phyloP scores from a whole-genome alignment of 2,113 vertebrate genomes.

The Microcebus ravelobensis region DNA sequence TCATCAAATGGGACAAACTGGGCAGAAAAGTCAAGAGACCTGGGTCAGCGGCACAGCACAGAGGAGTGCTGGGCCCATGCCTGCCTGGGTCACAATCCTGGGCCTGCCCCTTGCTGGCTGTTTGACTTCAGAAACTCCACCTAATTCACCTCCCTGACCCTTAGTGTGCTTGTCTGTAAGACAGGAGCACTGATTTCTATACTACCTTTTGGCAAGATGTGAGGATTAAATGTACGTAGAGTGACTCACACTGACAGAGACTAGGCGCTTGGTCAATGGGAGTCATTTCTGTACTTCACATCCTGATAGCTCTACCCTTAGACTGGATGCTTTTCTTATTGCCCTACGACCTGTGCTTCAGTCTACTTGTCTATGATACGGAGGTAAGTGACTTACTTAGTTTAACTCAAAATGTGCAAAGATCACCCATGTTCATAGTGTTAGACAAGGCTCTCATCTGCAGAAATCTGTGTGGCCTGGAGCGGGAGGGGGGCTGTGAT shows the following conservation, averaged over 20 bases:
- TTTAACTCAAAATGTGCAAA: not conserved
- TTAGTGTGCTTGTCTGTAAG: not conserved
- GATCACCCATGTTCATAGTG: not conserved
- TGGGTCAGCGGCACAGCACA: not conserved
- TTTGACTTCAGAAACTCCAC: not conserved
- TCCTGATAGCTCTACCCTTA: not conserved
- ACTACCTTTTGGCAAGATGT: not conserved
- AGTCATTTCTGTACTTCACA: not conserved
- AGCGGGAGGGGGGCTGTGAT: not conserved
- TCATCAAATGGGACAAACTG: not conserved
- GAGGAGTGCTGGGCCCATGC: not conserved
- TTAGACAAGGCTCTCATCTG: not conserved
- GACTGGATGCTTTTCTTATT: not conserved
- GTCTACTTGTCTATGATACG: not conserved
- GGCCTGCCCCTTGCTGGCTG: not conserved
- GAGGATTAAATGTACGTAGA: not conserved
- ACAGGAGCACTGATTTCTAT: not conserved
- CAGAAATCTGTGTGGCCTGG: not conserved
- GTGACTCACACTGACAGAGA: not conserved
- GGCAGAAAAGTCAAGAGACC: not conserved
- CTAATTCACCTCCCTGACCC: not conserved
- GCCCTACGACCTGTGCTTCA: not conserved
- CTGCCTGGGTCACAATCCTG: not conserved
- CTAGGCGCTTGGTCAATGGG: not conserved
- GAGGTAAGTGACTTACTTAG: not conserved